Base-by-base conservation (phyloP, 2,888 invertebrate genomes). In the Neocrepidodera transversa region DNA sequence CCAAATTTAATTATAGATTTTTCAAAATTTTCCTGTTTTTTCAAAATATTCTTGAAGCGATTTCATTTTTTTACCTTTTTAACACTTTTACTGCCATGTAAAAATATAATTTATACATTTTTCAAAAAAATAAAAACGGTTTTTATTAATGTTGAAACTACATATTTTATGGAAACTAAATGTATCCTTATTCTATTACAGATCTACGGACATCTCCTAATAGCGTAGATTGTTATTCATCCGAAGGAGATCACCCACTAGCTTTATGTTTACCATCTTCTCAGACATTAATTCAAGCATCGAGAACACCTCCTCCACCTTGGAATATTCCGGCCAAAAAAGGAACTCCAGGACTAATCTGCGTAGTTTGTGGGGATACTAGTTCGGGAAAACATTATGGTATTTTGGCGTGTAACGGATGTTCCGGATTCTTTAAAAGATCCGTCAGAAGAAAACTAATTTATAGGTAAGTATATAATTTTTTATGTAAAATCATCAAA, bases 391-490 rank as follows among this genome's bases (percentile, higher is more conserved):
- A 97, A 74, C 97, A 97, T 79, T 97, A 97, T 79, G 97, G 98
- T 0, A 97, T 98, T 74, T 85, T 98, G 64, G 98, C 98, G 0
- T 99, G 99, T 81, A 99, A 99, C 76, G 99, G 99, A 0, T 99
- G 99, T 83, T 96, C 95, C 57, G 99, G 99, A 0, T 99, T 99
- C 84, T 99, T 99, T 84, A 99, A 99, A 78, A 82, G 98, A 66
- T 95, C 95, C 67, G 97, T 98, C 30, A 85, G 97, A 53, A 85
- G 97, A 75, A 97, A 97, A 83, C 87, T 98, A 62, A 97, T 97
- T 70, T 98, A 98, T 85, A 91, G 97, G 97, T 96, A 72, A 64
- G 64, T n/a, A n/a, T n/a, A n/a, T n/a, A n/a, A n/a, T n/a, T n/a
- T n/a, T n/a, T n/a, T n/a, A n/a, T n/a, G n/a, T n/a, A n/a, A n/a